phyloP scores from a whole-genome alignment of 37 sponge, comb jelly and placozoan species.

The Agelas oroides region DNA sequence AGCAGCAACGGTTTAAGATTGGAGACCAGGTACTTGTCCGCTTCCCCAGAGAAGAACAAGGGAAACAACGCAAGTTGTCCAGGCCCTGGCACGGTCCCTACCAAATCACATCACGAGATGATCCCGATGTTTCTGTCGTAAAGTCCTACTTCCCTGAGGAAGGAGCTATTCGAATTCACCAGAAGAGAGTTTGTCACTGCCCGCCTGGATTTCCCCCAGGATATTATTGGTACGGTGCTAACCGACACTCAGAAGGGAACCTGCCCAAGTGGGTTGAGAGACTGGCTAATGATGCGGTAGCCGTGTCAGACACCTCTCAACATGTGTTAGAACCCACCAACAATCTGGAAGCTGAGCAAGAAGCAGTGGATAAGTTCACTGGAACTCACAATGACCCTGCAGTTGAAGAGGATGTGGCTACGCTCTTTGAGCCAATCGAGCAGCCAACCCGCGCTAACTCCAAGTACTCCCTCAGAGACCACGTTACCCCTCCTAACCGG shows the following conservation, averaged over 20 bases:
- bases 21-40: slow-evolving; percentile 46
- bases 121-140: not conserved
- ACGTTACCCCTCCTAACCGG: too few species aligned
- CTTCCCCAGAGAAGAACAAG: slow-evolving; percentile 50
- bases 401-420: too few species aligned
- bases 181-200: slow-evolving; percentile 2
- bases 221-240: slow-evolving; percentile 48
- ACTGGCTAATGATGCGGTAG: too few species aligned
- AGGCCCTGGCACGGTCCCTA: slow-evolving; percentile 62
- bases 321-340: too few species aligned
- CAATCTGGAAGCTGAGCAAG: not conserved
- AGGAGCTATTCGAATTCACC: slow-evolving; percentile 35
- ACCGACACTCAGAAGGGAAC: not conserved
- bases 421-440: too few species aligned
- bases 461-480: too few species aligned
- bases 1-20: not conserved
- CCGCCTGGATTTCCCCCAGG: slow-evolving; percentile 38
- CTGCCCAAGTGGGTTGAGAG: slow-evolving; percentile 25
- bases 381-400: slow-evolving; percentile 1
- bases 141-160: slow-evolving; percentile 52
- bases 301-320: too few species aligned
- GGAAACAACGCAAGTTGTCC: slow-evolving; percentile 45
- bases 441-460: too few species aligned
- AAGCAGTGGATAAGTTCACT: slow-evolving; percentile 29
- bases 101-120: not conserved